A percentile compares a stretch with the other conserved stretches of the same genome.
Evolutionary conservation across 92 coral and sea anemone species (phyloP).

Genomic region (Micromussa lordhowensis): DNA sequence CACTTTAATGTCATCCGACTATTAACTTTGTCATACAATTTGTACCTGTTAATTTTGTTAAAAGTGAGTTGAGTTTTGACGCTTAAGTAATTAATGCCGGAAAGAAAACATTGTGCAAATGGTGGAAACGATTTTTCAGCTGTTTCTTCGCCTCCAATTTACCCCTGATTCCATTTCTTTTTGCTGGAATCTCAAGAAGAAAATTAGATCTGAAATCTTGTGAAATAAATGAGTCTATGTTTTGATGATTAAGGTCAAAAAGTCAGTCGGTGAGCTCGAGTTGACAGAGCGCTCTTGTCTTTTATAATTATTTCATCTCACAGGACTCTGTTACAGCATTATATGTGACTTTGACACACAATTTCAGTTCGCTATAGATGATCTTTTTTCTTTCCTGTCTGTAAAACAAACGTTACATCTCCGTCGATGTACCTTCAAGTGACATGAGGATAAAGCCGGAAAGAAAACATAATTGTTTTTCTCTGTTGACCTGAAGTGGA

Average conservation of each 20-base stretch:
- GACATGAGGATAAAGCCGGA: background rate
- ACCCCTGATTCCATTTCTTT: background rate
- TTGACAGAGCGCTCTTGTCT: too few relatives aligned
- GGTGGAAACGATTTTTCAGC: background rate
- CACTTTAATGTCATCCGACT: background rate
- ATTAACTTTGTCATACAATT: background rate
- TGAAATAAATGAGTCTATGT: background rate
- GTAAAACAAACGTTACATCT: background rate
- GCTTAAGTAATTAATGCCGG: background rate
- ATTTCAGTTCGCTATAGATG: too few relatives aligned
- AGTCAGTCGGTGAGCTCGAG: background rate
- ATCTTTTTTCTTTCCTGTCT: background rate
- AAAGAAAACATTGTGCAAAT: background rate
- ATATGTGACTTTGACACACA: background rate
- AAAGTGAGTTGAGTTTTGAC: background rate
- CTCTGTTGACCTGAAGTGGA: background rate
- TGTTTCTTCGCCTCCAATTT: too few relatives aligned
- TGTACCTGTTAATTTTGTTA: background rate
- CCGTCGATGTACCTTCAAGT: background rate
- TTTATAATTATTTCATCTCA: too few relatives aligned
- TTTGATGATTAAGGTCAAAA: background rate
- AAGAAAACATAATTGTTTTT: background rate
- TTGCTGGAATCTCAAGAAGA: background rate
- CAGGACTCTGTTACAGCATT: too few relatives aligned
- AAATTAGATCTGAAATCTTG: background rate